Conservation (phyloP, 1,140 invertebrate species). For the Drosophila tristis region DNA sequence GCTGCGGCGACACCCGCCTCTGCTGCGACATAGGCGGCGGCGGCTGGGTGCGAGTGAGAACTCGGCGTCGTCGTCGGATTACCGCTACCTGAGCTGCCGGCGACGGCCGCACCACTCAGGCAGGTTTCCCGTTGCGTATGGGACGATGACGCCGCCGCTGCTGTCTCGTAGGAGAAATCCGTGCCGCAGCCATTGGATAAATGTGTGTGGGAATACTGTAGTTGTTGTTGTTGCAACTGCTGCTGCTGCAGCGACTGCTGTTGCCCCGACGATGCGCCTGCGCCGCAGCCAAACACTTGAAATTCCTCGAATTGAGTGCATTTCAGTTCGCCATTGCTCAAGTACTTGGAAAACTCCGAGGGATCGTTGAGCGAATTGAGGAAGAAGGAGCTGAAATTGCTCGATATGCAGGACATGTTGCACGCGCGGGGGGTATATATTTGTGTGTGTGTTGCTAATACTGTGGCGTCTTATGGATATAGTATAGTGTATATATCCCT, state of each 20-base stretch:
- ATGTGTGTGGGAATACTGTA: constrained; percentile 61
- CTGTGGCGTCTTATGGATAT: constrained; percentile 50
- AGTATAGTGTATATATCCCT: constrained; percentile 32
- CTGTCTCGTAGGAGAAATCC: constrained; percentile 20
- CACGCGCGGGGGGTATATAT: too few relatives aligned
- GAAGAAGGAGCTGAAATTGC: constrained; percentile 83
- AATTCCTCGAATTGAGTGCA: constrained; percentile 81
- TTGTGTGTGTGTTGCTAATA: constrained; percentile 54
- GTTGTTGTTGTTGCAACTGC: constrained; percentile 58
- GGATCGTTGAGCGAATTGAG: constrained; percentile 82
- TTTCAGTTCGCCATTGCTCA: constrained; percentile 83
- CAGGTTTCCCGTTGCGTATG: constrained; percentile 33
- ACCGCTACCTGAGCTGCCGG: constrained; percentile 31
- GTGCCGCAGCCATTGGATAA: constrained; percentile 42
- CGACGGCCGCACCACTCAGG: constrained; percentile 3
- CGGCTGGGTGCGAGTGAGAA: not conserved
- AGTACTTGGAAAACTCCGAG: constrained; percentile 84
- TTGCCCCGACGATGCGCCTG: constrained; percentile 48
- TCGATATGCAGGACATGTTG: constrained; percentile 84
- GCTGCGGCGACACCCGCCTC: constrained; percentile 10
- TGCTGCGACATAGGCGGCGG: constrained; percentile 14
- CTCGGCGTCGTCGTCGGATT: constrained; percentile 5
- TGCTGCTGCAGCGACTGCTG: constrained; percentile 49
- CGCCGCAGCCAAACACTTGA: constrained; percentile 77
- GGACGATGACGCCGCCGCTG: constrained; percentile 12